Conservation (phyloP, 2,113 vertebrate genomes). For the Cariama cristata region DNA sequence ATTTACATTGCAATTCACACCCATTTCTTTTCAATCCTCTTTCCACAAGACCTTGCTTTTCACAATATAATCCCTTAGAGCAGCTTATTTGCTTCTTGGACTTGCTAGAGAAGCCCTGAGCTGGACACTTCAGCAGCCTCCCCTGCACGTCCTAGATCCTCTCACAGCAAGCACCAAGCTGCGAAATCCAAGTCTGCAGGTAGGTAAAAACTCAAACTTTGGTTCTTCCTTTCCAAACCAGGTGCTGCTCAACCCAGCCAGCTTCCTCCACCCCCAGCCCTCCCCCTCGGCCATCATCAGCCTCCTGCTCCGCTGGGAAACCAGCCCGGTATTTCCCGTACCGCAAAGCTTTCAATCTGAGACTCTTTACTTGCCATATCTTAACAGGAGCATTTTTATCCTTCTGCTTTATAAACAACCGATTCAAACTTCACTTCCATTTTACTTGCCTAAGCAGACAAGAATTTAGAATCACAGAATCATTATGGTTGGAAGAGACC, state of each 20-base stretch:
- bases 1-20: neutral
- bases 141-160: rapidly evolving
- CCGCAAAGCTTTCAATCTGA: rapidly evolving
- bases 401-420: neutral
- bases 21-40: neutral
- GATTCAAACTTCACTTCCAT: neutral
- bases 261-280: neutral
- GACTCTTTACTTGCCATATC: neutral
- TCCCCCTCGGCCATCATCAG: neutral
- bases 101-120: neutral
- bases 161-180: neutral
- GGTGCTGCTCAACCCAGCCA: neutral
- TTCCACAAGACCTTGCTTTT: neutral
- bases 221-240: neutral
- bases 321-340: neutral
- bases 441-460: neutral
- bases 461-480: no score
- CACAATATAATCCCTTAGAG: neutral
- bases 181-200: neutral
- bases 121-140: no score
- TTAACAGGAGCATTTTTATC: neutral
- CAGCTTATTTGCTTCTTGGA: neutral
- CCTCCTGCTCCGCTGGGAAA: neutral
- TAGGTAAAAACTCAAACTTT: neutral
- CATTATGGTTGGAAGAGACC: no score